Conservation (phyloP, 1,140 invertebrate genomes). For the Diprion similis region DNA sequence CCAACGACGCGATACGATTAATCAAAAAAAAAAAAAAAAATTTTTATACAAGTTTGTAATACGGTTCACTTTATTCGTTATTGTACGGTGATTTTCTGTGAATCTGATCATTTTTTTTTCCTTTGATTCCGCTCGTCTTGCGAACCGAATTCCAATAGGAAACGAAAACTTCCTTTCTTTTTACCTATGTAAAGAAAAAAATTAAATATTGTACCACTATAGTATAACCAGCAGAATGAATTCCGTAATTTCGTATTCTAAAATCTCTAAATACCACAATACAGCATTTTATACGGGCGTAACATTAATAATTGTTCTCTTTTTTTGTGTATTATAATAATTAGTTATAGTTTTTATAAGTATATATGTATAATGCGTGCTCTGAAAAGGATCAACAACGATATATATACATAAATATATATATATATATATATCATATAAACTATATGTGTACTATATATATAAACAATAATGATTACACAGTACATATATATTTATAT, state of each 20-base stretch:
- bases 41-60: too few relatives aligned
- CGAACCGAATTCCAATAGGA: too few relatives aligned
- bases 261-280: constrained; percentile 10
- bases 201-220: too few relatives aligned
- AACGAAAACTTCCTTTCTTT: too few relatives aligned
- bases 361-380: neutral
- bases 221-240: too few relatives aligned
- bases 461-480: neutral
- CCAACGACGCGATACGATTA: too few relatives aligned
- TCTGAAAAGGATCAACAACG: constrained; percentile 14
- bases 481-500: neutral
- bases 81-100: too few relatives aligned
- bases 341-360: neutral
- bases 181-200: too few relatives aligned
- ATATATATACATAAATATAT: neutral
- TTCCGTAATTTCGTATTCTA: neutral
- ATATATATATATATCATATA: neutral
- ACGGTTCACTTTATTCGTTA: too few relatives aligned
- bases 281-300: constrained; percentile 8
- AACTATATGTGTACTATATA: neutral
- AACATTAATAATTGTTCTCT: constrained; percentile 9
- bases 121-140: too few relatives aligned
- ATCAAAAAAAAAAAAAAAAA: too few relatives aligned
- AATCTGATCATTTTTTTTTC: too few relatives aligned
- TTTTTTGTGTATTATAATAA: neutral